Percentiles rank a stretch among this genome's conserved stretches.
Evolutionary conservation across 1,140 invertebrate genomes (phyloP).

Genomic region (Wiebesia pumilae): DNA sequence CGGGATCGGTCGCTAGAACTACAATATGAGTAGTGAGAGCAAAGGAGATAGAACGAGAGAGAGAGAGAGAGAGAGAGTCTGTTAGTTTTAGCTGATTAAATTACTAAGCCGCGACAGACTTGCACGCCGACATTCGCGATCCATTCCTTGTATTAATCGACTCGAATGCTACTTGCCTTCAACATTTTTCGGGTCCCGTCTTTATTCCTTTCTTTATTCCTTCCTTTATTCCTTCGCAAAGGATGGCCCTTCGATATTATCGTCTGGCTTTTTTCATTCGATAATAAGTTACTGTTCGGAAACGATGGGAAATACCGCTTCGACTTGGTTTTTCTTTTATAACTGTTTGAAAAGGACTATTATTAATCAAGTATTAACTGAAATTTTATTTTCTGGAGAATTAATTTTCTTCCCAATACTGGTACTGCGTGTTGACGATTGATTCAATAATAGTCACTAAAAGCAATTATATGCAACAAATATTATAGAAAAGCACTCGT

Average conservation of each 20-base stretch:
- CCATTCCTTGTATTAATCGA: constrained; percentile 73
- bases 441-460: neutral
- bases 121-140: constrained; percentile 69
- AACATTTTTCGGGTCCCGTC: neutral
- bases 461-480: too few species aligned
- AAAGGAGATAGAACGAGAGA: constrained; percentile 60
- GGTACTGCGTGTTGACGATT: neutral
- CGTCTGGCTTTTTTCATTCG: constrained; percentile 1
- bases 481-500: too few species aligned
- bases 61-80: constrained; percentile 64
- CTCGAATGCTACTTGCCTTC: constrained; percentile 47
- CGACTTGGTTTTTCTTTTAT: neutral
- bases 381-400: neutral
- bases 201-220: neutral
- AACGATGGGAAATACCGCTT: neutral
- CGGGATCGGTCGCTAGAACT: constrained; percentile 58
- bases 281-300: constrained; percentile 8
- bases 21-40: neutral
- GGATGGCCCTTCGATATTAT: neutral
- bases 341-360: neutral
- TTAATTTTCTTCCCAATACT: neutral
- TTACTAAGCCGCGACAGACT: constrained; percentile 72
- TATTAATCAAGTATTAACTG: neutral
- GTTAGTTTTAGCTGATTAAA: constrained; percentile 77
- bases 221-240: neutral